These are phyloP conservation scores for Atopsyche davidsoni DNA, from an alignment of 1,140 invertebrate genomes.

Conservation along the genomic window DNA sequence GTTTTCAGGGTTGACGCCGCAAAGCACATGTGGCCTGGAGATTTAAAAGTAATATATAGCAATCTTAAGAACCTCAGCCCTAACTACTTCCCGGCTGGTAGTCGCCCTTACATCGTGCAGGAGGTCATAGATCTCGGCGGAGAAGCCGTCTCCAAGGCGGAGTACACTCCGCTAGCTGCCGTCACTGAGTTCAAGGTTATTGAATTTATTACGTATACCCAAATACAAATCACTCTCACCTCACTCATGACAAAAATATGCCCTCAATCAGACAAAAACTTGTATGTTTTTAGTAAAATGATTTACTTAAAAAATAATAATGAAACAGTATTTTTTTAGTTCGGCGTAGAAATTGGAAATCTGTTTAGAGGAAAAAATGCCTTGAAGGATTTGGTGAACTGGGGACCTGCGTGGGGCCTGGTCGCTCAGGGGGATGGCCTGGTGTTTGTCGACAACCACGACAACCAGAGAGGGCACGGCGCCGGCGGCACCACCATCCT, in stretches of 20 bases:
- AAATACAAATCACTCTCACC: not conserved
- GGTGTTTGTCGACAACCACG: constrained; percentile 61
- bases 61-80: constrained; percentile 56
- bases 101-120: constrained; percentile 65
- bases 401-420: constrained; percentile 55
- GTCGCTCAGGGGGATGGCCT: constrained; percentile 50
- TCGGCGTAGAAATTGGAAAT: constrained; percentile 31
- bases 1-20: constrained; percentile 59
- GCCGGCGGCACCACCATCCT: constrained; percentile 47
- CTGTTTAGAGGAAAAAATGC: constrained; percentile 39
- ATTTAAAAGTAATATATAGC: constrained; percentile 57
- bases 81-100: constrained; percentile 50
- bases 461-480: constrained; percentile 54
- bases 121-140: constrained; percentile 76
- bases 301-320: not conserved
- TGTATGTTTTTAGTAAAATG: not conserved
- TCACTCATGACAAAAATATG: not conserved
- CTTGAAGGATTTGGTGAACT: constrained; percentile 46
- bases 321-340: constrained; percentile 14
- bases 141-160: constrained; percentile 58
- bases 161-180: constrained; percentile 60
- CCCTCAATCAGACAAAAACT: not conserved
- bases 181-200: constrained; percentile 65
- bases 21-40: constrained; percentile 77
- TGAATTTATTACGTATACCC: not conserved